Base-by-base conservation (phyloP, 2,888 invertebrate genomes). In the Acrocyrtus sp. region DNA sequence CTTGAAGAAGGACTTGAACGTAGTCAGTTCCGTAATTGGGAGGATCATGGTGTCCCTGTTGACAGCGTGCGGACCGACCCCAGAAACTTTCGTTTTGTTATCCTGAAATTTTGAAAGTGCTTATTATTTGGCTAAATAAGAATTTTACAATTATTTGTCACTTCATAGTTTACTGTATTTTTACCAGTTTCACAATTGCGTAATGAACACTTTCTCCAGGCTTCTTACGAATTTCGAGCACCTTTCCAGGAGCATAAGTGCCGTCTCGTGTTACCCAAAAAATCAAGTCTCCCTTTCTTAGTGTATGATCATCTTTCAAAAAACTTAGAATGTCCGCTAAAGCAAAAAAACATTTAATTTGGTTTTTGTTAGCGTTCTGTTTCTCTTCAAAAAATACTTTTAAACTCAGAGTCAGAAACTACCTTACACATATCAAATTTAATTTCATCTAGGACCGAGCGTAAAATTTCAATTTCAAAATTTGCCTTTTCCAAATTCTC, bases 181-280 rank as follows among this genome's bases (percentile, higher is more conserved):
- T 3, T 56, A 76, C 77, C 50, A 77, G 29, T 56, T 77, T 77
- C 5, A 77, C 47, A 21, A 77, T 58, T 1, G 68, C 74, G 29
- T 72, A 77, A 43, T 72, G 77, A 26, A 63, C 17, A 8, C 62
- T 62, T 62, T 67, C 67, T 3, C 65, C 56, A n/a, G 68, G 60
- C 43, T 74, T 77, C 39, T 62, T 70, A 15, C 77, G 62, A 24
- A 77, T 58, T 50, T 77, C 77, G 15, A 74, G 34, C 22, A 77
- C 45, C 39, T 72, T 72, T 10, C 74, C 74, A 0, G 77, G 74
- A 22, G 69, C 67, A 15, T 65, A 66, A 3, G 72, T 51, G 22
- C 72, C 70, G 21, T 74, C 77, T 6, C 54, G 53, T 10, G 65
- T 68, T 4, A 66, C 19, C 77, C 77, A 74, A 57, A 77, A 77